phyloP scores from a whole-genome alignment of 2,888 invertebrate species.

The Epiblema foenella region DNA sequence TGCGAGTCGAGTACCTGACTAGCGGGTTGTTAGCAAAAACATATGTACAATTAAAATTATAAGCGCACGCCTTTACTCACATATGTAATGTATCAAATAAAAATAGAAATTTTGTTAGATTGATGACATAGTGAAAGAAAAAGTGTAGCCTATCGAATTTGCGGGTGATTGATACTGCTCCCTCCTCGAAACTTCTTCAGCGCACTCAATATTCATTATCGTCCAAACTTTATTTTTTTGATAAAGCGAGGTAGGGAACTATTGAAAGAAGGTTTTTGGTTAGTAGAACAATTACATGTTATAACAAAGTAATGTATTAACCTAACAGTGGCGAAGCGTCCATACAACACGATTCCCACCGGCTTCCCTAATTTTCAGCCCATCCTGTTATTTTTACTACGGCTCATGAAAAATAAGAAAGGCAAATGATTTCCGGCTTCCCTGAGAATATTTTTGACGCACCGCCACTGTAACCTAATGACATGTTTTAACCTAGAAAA shows the following conservation, averaged over 20 bases:
- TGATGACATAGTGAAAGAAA: slow-evolving; percentile 42
- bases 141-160: slow-evolving; percentile 51
- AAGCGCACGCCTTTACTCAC: neutral
- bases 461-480: no score
- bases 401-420: no score
- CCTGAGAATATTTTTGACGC: no score
- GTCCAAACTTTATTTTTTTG: slow-evolving; percentile 18
- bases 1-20: neutral
- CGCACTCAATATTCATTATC: slow-evolving; percentile 59
- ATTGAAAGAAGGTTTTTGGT: neutral
- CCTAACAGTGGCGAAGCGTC: no score
- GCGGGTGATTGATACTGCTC: slow-evolving; percentile 61
- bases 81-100: neutral
- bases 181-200: slow-evolving; percentile 53
- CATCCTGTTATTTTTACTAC: no score
- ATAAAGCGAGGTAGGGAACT: neutral
- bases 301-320: no score
- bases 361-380: no score
- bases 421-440: no score
- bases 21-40: neutral
- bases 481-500: no score
- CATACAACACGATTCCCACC: no score
- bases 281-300: neutral
- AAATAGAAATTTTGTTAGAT: slow-evolving; percentile 33
- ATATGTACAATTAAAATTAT: neutral